A percentile compares a stretch with the other conserved stretches of the same genome.
Conservation (phyloP, 2,113 vertebrate genomes). For the Apaloderma vittatum region DNA sequence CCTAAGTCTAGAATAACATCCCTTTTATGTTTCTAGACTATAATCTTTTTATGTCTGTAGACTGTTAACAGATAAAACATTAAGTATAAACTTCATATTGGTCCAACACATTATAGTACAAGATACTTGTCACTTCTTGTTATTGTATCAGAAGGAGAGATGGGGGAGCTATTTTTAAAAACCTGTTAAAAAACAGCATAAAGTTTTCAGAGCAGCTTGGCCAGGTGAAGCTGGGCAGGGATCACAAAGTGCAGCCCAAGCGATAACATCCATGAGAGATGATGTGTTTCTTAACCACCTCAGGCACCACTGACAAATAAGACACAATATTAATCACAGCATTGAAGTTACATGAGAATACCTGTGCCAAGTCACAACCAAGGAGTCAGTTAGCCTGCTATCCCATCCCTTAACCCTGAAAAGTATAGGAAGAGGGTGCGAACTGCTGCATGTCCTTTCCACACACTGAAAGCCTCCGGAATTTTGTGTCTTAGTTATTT, state of each 20-base stretch:
- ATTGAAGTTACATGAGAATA: background rate
- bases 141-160: background rate
- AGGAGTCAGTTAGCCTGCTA: background rate
- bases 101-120: background rate
- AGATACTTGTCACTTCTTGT: background rate
- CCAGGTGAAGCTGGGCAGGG: fast-evolving
- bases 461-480: background rate
- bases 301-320: background rate
- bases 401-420: background rate
- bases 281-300: background rate
- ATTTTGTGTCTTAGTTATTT: background rate
- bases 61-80: background rate
- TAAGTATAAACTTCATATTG: background rate
- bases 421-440: background rate
- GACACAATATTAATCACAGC: background rate
- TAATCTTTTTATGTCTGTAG: background rate
- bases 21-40: background rate
- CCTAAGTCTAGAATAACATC: background rate
- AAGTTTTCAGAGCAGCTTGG: background rate
- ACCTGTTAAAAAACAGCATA: fast-evolving
- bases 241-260: fast-evolving
- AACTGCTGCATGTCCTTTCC: background rate
- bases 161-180: background rate
- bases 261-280: background rate
- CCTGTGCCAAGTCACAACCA: background rate